Percentiles rank a stretch among this genome's conserved stretches.
phyloP scores from a whole-genome alignment of 2,888 invertebrate species.

The Meiosimyza decipiens region DNA sequence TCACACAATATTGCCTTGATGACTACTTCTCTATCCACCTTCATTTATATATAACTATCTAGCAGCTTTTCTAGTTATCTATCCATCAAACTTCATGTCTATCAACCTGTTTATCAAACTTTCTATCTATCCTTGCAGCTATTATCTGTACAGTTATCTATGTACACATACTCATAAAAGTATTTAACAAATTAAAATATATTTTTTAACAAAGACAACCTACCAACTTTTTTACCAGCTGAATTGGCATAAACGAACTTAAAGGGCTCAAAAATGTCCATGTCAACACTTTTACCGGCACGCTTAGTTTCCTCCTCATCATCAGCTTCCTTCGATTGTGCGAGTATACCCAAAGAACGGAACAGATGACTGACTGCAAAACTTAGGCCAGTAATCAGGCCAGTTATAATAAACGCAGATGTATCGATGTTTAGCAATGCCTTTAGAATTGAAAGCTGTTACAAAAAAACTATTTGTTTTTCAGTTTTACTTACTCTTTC shows the following conservation, averaged over 20 bases:
- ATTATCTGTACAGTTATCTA: no score
- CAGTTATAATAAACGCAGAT: slow-evolving; percentile 54
- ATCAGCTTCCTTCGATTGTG: slow-evolving; percentile 35
- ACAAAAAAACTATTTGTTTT: not conserved
- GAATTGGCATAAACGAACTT: slow-evolving; percentile 57
- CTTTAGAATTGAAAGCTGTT: slow-evolving; percentile 39
- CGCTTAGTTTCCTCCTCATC: not conserved
- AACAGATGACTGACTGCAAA: slow-evolving; percentile 50
- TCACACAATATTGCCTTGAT: no score
- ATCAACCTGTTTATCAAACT: no score
- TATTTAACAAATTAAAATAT: no score
- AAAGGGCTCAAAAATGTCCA: slow-evolving; percentile 51
- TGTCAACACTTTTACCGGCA: not conserved
- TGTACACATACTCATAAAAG: no score
- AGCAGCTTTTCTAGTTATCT: no score
- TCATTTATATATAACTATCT: no score
- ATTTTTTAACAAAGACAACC: slow-evolving; percentile 27
- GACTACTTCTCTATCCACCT: no score
- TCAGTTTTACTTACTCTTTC: slow-evolving; percentile 41
- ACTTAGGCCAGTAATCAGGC: slow-evolving; percentile 52
- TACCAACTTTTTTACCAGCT: slow-evolving; percentile 53
- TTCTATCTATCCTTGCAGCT: no score
- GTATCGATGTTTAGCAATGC: slow-evolving; percentile 55
- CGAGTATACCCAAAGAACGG: slow-evolving; percentile 49
- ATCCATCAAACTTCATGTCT: no score